Conservation (phyloP, 2,797 vertebrate species). For the Fundulus diaphanus region DNA sequence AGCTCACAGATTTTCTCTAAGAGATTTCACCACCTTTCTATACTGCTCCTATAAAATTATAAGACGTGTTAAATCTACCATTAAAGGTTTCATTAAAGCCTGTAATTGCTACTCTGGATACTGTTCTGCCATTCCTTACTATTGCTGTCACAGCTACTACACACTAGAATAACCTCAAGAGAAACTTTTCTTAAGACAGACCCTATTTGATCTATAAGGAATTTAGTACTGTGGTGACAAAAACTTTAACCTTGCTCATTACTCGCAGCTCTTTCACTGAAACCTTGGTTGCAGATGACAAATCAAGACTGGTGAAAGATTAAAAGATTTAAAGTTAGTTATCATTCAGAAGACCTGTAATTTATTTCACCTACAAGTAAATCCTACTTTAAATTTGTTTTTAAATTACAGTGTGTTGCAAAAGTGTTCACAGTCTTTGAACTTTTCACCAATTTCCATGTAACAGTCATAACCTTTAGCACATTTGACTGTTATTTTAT, state of each 20-base stretch:
- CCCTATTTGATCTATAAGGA: not conserved
- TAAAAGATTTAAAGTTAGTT: slow-evolving; percentile 29
- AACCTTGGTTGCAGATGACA: slow-evolving; percentile 17
- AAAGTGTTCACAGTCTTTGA: not conserved
- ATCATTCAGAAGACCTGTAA: not conserved
- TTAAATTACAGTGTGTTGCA: not conserved
- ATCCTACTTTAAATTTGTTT: not conserved
- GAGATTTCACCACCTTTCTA: slow-evolving; percentile 62
- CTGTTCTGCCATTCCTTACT: slow-evolving; percentile 49
- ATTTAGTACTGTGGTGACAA: not conserved
- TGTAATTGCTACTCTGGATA: slow-evolving; percentile 64
- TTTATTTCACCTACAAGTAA: slow-evolving; percentile 24
- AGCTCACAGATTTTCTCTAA: not conserved
- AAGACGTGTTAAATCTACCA: slow-evolving; percentile 68
- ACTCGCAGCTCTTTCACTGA: not conserved
- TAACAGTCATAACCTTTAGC: not conserved
- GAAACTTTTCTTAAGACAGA: slow-evolving; percentile 14
- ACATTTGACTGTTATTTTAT: not conserved
- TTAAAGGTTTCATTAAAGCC: slow-evolving; percentile 73
- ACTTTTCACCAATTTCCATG: not conserved
- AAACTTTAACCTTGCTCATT: not conserved
- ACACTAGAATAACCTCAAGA: slow-evolving; percentile 1
- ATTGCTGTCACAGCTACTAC: slow-evolving; percentile 29
- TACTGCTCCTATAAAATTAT: slow-evolving; percentile 68
- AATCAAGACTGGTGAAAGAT: slow-evolving; percentile 33